Evolutionary conservation across 2,113 vertebrate species (phyloP).

Genomic region (Pholis gunnellus): DNA sequence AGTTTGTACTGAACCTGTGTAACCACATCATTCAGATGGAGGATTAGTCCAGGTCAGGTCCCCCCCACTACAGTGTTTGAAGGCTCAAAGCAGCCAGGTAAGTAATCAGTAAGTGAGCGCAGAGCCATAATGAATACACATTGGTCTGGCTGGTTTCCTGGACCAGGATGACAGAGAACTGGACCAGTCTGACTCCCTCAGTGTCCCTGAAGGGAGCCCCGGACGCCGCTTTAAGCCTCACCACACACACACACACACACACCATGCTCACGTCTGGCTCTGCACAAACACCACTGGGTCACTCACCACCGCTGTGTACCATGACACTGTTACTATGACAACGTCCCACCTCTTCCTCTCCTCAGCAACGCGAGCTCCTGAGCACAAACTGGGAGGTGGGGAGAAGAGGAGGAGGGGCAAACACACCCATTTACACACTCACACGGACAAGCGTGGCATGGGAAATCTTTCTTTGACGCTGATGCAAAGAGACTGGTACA

Average conservation of each 20-base stretch:
- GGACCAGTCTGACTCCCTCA: slow-evolving; percentile 17
- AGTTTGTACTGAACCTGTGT: not conserved
- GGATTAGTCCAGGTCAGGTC: slow-evolving; percentile 20
- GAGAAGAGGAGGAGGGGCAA: slow-evolving; percentile 8
- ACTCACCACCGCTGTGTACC: slow-evolving; percentile 29
- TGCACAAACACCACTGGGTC: slow-evolving; percentile 50
- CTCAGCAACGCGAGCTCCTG: slow-evolving; percentile 35
- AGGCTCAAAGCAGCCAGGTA: slow-evolving; percentile 45
- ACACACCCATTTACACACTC: slow-evolving; percentile 41
- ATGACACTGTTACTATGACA: slow-evolving; percentile 75
- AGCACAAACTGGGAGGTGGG: slow-evolving; percentile 42
- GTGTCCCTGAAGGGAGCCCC: slow-evolving; percentile 1
- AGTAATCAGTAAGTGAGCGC: slow-evolving; percentile 2
- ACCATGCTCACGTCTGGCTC: slow-evolving; percentile 21
- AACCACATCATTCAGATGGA: slow-evolving; percentile 1
- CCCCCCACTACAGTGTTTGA: slow-evolving; percentile 6
- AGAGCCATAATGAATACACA: slow-evolving; percentile 48
- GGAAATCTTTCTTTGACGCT: slow-evolving; percentile 64
- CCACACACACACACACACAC: slow-evolving; percentile 25
- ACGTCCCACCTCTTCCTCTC: slow-evolving; percentile 68
- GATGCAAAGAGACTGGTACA: slow-evolving; percentile 74
- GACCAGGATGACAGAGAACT: slow-evolving; percentile 40
- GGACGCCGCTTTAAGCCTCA: slow-evolving; percentile 8
- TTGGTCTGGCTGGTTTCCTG: slow-evolving; percentile 36
- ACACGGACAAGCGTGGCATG: slow-evolving; percentile 46